phyloP scores from a whole-genome alignment of 2,888 invertebrate genomes.

The Electrophaes corylata region DNA sequence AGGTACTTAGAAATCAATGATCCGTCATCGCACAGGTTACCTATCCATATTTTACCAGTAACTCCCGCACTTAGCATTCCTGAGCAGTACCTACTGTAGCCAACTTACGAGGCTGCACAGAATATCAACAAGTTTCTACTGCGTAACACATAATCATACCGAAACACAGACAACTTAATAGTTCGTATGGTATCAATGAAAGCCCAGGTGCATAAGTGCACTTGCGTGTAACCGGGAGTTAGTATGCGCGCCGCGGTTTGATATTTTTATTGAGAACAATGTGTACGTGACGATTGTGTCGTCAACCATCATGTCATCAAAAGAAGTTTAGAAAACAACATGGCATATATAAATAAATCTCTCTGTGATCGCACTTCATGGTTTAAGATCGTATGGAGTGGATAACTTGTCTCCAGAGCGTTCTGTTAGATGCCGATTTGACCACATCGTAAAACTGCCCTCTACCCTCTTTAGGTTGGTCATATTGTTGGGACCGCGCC shows the following conservation, averaged over 20 bases:
- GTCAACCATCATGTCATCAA: not conserved
- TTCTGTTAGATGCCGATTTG: too few relatives aligned
- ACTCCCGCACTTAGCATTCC: not conserved
- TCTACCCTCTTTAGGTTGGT: too few relatives aligned
- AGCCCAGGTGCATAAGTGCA: conserved; percentile 5
- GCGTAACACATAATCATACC: not conserved
- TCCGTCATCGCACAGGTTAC: not conserved
- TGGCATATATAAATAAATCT: too few relatives aligned
- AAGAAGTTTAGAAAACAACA: not conserved
- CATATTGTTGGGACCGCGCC: too few relatives aligned
- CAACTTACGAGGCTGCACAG: not conserved
- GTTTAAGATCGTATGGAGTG: too few relatives aligned
- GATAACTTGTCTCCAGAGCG: too few relatives aligned
- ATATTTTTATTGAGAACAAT: conserved; percentile 10
- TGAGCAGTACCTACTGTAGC: not conserved
- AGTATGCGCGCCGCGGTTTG: conserved; percentile 15
- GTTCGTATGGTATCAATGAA: conserved; percentile 1
- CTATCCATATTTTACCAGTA: not conserved
- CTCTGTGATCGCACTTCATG: too few relatives aligned
- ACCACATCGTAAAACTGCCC: too few relatives aligned
- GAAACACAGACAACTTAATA: not conserved
- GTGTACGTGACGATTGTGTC: conserved; percentile 8
- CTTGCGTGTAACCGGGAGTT: conserved; percentile 4
- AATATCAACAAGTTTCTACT: not conserved
- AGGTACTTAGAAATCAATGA: not conserved